Evolutionary conservation across 2,888 invertebrate genomes (phyloP).

Genomic region (Piscicola geometra): DNA sequence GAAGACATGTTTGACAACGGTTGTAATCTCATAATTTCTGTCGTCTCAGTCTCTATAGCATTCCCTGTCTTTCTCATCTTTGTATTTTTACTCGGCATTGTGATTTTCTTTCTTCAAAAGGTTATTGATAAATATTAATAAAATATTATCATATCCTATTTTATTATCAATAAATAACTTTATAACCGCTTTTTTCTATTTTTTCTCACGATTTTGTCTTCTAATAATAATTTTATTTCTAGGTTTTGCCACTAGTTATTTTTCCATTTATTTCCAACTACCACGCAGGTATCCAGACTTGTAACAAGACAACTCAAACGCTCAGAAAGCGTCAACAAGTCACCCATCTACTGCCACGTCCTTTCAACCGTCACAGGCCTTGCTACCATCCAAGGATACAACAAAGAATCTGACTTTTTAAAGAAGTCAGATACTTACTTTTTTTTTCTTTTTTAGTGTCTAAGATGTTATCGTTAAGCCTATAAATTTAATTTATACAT

Average conservation of each 20-base stretch:
- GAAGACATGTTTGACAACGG: slow-evolving; percentile 62
- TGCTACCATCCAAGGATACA: slow-evolving; percentile 63
- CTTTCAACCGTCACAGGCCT: slow-evolving; percentile 62
- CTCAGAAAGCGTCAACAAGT: slow-evolving; percentile 61
- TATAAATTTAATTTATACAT: too few relatives aligned
- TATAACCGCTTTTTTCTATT: too few relatives aligned
- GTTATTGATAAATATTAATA: too few relatives aligned
- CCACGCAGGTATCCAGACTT: slow-evolving; percentile 48
- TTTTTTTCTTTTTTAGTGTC: too few relatives aligned
- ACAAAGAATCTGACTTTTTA: slow-evolving; percentile 60
- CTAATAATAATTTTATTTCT: too few relatives aligned
- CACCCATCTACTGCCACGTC: slow-evolving; percentile 63
- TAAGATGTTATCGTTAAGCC: too few relatives aligned
- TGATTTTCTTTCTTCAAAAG: slow-evolving; percentile 53
- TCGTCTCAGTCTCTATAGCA: slow-evolving; percentile 75
- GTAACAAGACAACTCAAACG: slow-evolving; percentile 53
- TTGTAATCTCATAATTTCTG: slow-evolving; percentile 69
- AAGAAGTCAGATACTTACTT: slow-evolving; percentile 57
- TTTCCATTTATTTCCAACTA: too few relatives aligned
- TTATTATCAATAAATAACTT: too few relatives aligned
- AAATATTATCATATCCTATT: too few relatives aligned
- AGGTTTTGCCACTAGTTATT: too few relatives aligned
- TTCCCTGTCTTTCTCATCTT: slow-evolving; percentile 64
- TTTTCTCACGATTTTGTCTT: too few relatives aligned
- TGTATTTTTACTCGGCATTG: slow-evolving; percentile 51